These are phyloP conservation scores for Calliphora vomitoria DNA, from an alignment of 2,888 invertebrate genomes.

Conservation along the genomic window DNA sequence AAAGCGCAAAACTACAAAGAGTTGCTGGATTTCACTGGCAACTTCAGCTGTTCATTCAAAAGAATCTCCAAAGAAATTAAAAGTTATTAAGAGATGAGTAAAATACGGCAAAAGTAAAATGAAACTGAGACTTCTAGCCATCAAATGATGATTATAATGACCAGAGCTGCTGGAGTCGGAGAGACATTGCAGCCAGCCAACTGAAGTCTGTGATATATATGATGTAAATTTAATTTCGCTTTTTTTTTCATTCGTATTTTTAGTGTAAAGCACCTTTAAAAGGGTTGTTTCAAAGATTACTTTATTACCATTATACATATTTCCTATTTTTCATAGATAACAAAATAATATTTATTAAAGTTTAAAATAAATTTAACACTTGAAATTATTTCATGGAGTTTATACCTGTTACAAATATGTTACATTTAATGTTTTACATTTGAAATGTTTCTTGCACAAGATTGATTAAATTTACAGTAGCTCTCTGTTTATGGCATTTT, in stretches of 20 bases:
- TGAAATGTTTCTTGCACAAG: conserved; percentile 13
- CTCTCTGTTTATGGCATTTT: background rate
- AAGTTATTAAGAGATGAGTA: conserved; percentile 54
- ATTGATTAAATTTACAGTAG: conserved; percentile 51
- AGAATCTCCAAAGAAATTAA: conserved; percentile 61
- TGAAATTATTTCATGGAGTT: background rate
- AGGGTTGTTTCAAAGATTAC: conserved; percentile 41
- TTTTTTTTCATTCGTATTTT: conserved; percentile 1
- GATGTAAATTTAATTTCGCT: conserved; percentile 60
- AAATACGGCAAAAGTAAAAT: conserved; percentile 36
- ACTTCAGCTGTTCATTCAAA: conserved; percentile 11
- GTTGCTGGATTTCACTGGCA: conserved; percentile 41
- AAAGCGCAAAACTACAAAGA: conserved; percentile 61
- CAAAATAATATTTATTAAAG: background rate
- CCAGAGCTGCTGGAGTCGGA: background rate
- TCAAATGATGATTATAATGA: conserved; percentile 54
- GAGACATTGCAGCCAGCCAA: background rate
- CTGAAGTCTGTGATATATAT: conserved; percentile 3
- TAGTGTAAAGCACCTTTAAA: background rate
- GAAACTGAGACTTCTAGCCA: conserved; percentile 47
- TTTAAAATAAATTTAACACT: conserved; percentile 42
- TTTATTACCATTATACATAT: conserved; percentile 41
- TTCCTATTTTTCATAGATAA: conserved; percentile 21
- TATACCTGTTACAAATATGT: background rate
- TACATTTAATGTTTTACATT: background rate